These are phyloP conservation scores for Gymnodraco acuticeps DNA, from an alignment of 2,797 vertebrate genomes.

Conservation along the genomic window DNA sequence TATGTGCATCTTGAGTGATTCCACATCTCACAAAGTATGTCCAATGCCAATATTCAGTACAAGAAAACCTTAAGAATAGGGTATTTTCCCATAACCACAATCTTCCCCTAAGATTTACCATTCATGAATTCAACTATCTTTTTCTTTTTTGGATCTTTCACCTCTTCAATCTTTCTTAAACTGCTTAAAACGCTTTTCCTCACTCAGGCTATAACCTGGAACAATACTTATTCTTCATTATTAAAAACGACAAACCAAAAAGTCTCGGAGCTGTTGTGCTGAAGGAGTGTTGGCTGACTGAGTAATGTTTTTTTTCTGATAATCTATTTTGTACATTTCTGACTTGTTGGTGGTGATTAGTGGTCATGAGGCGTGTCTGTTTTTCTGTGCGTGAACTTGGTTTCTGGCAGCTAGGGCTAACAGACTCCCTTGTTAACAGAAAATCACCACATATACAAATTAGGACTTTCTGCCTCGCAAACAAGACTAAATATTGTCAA, in stretches of 20 bases:
- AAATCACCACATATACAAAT: background rate
- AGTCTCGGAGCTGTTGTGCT: background rate
- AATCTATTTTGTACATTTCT: background rate
- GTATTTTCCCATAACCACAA: background rate
- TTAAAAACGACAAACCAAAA: conserved; percentile 11
- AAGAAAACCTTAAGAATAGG: background rate
- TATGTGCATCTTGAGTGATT: background rate
- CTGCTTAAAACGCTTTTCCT: background rate
- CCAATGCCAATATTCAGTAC: background rate
- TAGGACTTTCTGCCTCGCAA: background rate
- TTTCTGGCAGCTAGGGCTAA: background rate
- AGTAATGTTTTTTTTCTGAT: background rate
- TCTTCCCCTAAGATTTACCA: background rate
- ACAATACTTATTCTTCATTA: conserved; percentile 9
- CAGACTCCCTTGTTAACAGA: conserved; percentile 4
- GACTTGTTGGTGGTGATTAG: background rate
- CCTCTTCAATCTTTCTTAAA: conserved; percentile 12
- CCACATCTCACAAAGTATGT: background rate
- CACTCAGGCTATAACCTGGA: background rate
- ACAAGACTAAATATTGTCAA: background rate
- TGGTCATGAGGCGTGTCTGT: background rate
- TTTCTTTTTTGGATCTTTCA: too few species aligned
- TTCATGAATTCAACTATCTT: too few species aligned
- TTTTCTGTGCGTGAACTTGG: background rate
- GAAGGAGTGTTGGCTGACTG: background rate